These are phyloP conservation scores for Neoniphon sammara DNA, from an alignment of 2,797 vertebrate species.

Conservation along the genomic window DNA sequence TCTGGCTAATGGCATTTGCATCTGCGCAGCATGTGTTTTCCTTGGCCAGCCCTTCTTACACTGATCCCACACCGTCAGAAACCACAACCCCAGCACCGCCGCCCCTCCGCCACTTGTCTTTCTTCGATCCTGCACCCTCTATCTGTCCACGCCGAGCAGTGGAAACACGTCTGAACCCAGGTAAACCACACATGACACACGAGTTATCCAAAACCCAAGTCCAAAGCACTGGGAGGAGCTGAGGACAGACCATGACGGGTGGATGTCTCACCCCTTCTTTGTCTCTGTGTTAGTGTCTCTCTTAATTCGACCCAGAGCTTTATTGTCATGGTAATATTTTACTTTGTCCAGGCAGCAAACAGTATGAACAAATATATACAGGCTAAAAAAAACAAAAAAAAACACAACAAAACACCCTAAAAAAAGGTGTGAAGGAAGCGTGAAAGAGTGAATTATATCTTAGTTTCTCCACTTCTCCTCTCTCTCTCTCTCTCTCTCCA, in stretches of 20 bases:
- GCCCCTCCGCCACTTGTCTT: neutral
- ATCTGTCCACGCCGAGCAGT: constrained; percentile 15
- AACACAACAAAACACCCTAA: too few species aligned
- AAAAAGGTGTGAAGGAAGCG: too few species aligned
- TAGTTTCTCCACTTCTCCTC: too few species aligned
- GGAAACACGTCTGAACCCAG: neutral
- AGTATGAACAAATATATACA: too few species aligned
- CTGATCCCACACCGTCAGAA: constrained; percentile 17
- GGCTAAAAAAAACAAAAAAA: too few species aligned
- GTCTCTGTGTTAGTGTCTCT: neutral
- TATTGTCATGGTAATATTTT: too few species aligned
- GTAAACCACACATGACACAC: neutral
- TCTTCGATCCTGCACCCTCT: constrained; percentile 2
- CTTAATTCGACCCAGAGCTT: too few species aligned
- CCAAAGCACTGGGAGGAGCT: neutral
- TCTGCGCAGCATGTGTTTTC: constrained; percentile 59
- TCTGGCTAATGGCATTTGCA: constrained; percentile 70
- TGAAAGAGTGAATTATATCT: too few species aligned
- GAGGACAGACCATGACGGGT: neutral
- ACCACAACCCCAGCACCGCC: neutral
- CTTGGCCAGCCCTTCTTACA: constrained; percentile 41
- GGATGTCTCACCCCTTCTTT: neutral
- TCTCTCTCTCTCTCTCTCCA: too few species aligned
- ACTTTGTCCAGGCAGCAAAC: too few species aligned
- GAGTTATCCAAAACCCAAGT: neutral